Base-by-base conservation (phyloP, 2,888 invertebrate genomes). In the Ceriagrion tenellum region DNA sequence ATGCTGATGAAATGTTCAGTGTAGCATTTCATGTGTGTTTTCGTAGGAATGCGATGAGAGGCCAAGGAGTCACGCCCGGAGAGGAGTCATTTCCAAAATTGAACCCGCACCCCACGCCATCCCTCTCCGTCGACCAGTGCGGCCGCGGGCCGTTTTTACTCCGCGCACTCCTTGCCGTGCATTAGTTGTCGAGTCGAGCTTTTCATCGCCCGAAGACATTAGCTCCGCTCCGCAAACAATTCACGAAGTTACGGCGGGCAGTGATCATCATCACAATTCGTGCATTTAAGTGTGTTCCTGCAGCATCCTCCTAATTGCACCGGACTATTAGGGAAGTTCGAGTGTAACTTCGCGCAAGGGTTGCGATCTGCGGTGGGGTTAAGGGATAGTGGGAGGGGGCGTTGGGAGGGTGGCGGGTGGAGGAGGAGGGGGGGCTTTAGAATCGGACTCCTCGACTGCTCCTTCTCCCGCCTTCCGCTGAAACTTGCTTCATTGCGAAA, bases 301-400 rank as follows among this genome's bases (percentile, higher is more conserved):
- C 35, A 81, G 81, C 81, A 81, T 35, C 81, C 81, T 3, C 35
- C 81, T 81, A 81, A 81, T 81, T 81, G 81, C 81, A 35, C 81
- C 30, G 35, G 69, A n/a, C 69, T 69, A 69, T 69, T 69, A 69
- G 69, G 10, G 69, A 69, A 26, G 69, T 26, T 69, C 59, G 26
- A 8, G 69, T 2, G 69, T 4, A 69, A 69, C 69, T 69, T 69
- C n/a, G 69, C 26, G 69, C 69, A 20, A 8, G 26, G 69, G 23
- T 69, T 69, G 69, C n/a, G 69, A 69, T 69, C 59, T 69, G 69
- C 26, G 69, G 69, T n/a, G n/a, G 26, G 69, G 59, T 59, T 59
- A 8, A n/a, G 26, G n/a, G 69, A 26, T 1, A 26, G 69, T 8
- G 81, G 35, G n/a, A 30, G 74, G 30, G 74, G 30, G 30, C 8